Evolutionary conservation across 2,797 vertebrate genomes (phyloP).

Genomic region (Tangara arthus): DNA sequence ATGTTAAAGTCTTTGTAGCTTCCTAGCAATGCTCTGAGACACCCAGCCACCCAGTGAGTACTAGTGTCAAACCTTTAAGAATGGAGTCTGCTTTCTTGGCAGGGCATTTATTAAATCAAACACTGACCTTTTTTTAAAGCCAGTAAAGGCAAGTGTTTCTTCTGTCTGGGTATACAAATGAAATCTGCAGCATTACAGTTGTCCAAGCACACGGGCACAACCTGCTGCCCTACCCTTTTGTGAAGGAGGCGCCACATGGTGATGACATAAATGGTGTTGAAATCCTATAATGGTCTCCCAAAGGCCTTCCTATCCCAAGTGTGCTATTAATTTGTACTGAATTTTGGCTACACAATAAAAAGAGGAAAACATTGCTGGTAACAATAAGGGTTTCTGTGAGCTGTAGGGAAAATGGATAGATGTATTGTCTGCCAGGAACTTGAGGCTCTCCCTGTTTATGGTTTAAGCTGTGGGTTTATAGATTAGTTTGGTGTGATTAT

Average conservation of each 20-base stretch:
- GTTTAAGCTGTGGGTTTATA: neutral
- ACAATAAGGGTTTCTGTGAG: neutral
- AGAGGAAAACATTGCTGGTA: neutral
- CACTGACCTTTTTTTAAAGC: conserved; percentile 36
- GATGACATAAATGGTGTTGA: neutral
- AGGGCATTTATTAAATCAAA: conserved; percentile 54
- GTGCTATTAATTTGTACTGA: neutral
- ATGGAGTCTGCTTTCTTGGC: conserved; percentile 18
- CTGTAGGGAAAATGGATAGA: neutral
- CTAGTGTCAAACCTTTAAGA: conserved; percentile 30
- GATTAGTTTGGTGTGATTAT: neutral
- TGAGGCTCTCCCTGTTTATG: neutral
- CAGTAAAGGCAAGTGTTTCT: conserved; percentile 10
- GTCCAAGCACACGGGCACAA: neutral
- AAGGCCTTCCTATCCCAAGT: neutral
- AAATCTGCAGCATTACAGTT: neutral
- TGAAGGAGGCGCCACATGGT: neutral
- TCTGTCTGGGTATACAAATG: neutral
- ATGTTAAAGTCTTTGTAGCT: conserved; percentile 1
- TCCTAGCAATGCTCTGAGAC: neutral
- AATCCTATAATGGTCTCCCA: conserved; percentile 11
- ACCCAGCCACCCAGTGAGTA: neutral
- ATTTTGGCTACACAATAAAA: neutral
- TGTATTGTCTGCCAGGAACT: neutral
- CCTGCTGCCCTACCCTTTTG: conserved; percentile 5